Base-by-base conservation (phyloP, 92 coral and sea anemone species). In the Meandrina meandrites region DNA sequence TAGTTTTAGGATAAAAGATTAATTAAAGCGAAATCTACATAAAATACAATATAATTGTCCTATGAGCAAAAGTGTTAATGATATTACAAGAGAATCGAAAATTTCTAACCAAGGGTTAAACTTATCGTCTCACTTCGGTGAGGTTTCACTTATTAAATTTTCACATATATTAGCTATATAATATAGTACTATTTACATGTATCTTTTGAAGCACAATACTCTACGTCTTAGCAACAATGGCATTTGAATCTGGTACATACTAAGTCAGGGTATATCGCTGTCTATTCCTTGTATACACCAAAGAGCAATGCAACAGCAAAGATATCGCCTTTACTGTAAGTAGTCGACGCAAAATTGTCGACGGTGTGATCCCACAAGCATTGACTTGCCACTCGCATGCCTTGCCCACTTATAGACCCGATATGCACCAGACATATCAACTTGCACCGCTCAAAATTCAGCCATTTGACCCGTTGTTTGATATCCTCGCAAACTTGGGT, bases 281-380 rank as follows among this genome's bases (percentile, higher is more conserved):
- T 64, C 80, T 88, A 97, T 73, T 97, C 99, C 27, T 93, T 91
- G 68, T 97, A 97, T 3, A 97, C 97, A 12, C 96, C 99, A 86
- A 93, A 97, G 91, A 97, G 92, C 73, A 96, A 77, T 19, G 98
- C 99, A 19, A 95, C 98, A 28, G 97, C 99, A 86, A 95, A 97
- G 35, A 95, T 85, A 42, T 94, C 96, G 10, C 94, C 96, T 56
- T 95, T 97, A 37, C 88, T 76, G 75, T 82, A 92, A 28, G 91
- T 92, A 18, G 99, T 90, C 34, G 98, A 92, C 8, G 98, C 98
- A 76, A 95, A 97, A 77, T 87, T 97, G 79, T 97, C 99, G 21
- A 80, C 89, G 11, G 78, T 89, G 69, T 97, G 94, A 83, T 97
- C 94, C 99, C 99, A 97, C 76, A 97, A 79, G 79, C 98, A 97